A percentile compares a stretch with the other conserved stretches of the same genome.
Conservation (phyloP, 1,140 invertebrate genomes). For the Oreohelix idahoensis region DNA sequence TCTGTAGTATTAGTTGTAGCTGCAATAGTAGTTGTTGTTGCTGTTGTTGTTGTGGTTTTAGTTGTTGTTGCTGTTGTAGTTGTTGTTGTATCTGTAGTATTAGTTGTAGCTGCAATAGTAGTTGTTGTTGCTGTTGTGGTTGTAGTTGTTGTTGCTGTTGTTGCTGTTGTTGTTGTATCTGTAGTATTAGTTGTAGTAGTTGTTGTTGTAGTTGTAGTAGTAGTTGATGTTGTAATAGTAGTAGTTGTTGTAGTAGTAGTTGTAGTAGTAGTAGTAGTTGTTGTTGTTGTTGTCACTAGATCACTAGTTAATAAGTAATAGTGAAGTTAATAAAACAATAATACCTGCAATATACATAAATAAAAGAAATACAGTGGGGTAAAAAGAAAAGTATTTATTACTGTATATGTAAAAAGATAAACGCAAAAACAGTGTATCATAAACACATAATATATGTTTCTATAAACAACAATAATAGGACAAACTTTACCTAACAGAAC, state of each 20-base stretch:
- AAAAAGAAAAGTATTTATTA: too few relatives aligned
- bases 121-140: neutral
- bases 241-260: neutral
- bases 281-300: neutral
- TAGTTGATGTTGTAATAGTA: neutral
- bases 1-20: neutral
- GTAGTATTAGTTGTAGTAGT: neutral
- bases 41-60: neutral
- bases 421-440: too few relatives aligned
- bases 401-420: too few relatives aligned
- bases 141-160: neutral
- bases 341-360: too few relatives aligned
- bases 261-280: slow-evolving; percentile 16
- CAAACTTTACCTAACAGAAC: too few relatives aligned
- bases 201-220: neutral
- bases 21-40: neutral
- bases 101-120: neutral
- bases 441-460: too few relatives aligned
- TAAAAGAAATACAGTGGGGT: too few relatives aligned
- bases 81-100: neutral
- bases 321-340: too few relatives aligned
- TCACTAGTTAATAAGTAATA: too few relatives aligned
- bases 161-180: neutral
- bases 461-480: too few relatives aligned
- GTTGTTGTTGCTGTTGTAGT: neutral